Conservation (phyloP, 2,888 invertebrate species). For the Hirtodrosophila histrioides region DNA sequence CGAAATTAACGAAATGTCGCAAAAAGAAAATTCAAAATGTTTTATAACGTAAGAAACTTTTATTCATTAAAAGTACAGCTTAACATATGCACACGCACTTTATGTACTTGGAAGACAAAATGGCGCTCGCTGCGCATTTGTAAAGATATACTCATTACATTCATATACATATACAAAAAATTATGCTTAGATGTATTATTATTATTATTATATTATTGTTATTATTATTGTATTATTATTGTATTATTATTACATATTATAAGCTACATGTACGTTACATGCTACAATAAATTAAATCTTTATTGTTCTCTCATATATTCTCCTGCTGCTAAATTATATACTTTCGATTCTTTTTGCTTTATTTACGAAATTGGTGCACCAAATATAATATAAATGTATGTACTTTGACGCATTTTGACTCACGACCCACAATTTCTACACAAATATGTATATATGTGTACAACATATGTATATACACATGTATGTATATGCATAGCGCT, state of each 20-base stretch:
- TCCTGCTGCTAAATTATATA: conserved; percentile 25
- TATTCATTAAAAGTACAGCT: conserved; percentile 67
- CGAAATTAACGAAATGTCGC: no score
- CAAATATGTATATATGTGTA: conserved; percentile 27
- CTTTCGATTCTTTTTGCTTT: conserved; percentile 10
- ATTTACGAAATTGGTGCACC: conserved; percentile 44
- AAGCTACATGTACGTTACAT: conserved; percentile 64
- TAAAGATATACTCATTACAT: conserved; percentile 49
- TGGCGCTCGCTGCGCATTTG: conserved; percentile 63
- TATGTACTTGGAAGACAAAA: conserved; percentile 71
- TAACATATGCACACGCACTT: conserved; percentile 59
- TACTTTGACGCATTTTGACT: conserved; percentile 65
- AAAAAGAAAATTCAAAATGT: conserved; percentile 15
- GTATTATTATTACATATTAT: conserved; percentile 51
- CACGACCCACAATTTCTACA: conserved; percentile 58
- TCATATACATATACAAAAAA: conserved; percentile 68
- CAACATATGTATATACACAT: conserved; percentile 1
- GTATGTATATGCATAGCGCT: conserved; percentile 29
- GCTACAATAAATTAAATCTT: conserved; percentile 73
- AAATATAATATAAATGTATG: conserved; percentile 34
- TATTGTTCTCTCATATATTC: conserved; percentile 54
- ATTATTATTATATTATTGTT: conserved; percentile 25
- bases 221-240: conserved; percentile 39
- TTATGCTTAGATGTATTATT: conserved; percentile 55
- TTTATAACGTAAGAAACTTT: conserved; percentile 69